phyloP scores from a whole-genome alignment of 2,888 invertebrate species.

The Sabellastarte sp. region DNA sequence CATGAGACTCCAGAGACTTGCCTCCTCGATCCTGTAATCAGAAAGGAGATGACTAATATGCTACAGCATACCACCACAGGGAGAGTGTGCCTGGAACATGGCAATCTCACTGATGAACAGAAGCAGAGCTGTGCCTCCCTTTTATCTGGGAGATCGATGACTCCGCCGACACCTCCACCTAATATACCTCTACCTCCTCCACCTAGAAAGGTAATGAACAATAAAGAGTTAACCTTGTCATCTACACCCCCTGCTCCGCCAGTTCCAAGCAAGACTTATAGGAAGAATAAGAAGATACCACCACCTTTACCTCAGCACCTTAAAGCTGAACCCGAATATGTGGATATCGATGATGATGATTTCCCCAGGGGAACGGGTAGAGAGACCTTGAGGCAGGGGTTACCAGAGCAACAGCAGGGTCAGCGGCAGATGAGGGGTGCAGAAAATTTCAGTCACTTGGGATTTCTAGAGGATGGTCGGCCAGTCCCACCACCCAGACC shows the following conservation, averaged over 20 bases:
- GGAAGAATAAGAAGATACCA: no score
- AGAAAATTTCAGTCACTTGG: no score
- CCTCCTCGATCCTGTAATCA: neutral
- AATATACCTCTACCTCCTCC: neutral
- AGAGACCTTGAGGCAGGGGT: no score
- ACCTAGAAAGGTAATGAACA: no score
- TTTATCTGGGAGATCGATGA: neutral
- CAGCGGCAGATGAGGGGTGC: no score
- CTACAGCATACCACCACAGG: neutral
- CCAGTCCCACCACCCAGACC: no score
- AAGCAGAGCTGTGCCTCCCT: neutral
- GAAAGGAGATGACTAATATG: neutral
- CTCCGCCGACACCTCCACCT: neutral
- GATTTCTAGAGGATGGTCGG: no score
- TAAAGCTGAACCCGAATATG: neutral
- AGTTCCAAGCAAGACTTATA: neutral
- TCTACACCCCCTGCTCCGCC: neutral
- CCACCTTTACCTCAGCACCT: no score
- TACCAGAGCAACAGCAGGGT: no score
- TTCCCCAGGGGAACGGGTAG: no score
- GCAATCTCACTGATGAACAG: neutral
- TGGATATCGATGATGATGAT: neutral
- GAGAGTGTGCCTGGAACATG: neutral
- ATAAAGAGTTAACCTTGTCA: no score
- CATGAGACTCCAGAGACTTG: neutral